Conservation (phyloP, 2,888 invertebrate genomes). For the Luffia ferchaultella region DNA sequence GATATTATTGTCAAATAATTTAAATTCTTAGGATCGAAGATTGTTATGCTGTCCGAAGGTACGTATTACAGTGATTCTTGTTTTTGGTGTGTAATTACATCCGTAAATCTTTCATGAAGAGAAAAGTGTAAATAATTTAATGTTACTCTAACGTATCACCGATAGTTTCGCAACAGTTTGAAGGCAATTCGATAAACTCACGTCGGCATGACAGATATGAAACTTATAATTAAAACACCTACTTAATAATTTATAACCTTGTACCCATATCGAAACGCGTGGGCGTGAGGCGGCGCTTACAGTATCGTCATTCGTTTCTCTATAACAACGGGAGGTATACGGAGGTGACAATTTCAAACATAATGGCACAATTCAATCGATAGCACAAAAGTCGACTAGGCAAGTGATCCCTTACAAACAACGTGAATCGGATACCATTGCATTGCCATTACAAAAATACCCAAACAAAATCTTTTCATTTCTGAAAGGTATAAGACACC, state of each 20-base stretch:
- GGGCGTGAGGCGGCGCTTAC: background rate
- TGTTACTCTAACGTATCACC: constrained; percentile 21
- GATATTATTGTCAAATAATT: constrained; percentile 58
- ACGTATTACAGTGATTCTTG: background rate
- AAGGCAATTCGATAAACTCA: constrained; percentile 25
- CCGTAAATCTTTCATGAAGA: background rate
- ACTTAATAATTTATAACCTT: background rate
- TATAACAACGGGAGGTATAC: background rate
- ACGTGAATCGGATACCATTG: no score
- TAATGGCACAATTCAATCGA: no score
- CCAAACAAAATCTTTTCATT: no score
- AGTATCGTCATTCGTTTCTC: background rate
- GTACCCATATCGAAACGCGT: background rate
- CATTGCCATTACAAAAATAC: no score
- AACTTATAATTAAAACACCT: constrained; percentile 25
- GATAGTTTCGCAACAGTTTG: constrained; percentile 20
- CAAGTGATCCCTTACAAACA: no score
- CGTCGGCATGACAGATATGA: constrained; percentile 20
- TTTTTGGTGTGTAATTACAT: background rate
- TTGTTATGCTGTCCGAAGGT: background rate
- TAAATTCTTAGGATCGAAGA: constrained; percentile 46
- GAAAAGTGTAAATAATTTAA: background rate
- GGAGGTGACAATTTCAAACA: no score
- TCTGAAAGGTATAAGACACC: no score
- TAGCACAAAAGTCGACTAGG: no score